These are phyloP conservation scores for Gallinago nigripennis DNA, from an alignment of 2,797 vertebrate genomes.

Conservation along the genomic window DNA sequence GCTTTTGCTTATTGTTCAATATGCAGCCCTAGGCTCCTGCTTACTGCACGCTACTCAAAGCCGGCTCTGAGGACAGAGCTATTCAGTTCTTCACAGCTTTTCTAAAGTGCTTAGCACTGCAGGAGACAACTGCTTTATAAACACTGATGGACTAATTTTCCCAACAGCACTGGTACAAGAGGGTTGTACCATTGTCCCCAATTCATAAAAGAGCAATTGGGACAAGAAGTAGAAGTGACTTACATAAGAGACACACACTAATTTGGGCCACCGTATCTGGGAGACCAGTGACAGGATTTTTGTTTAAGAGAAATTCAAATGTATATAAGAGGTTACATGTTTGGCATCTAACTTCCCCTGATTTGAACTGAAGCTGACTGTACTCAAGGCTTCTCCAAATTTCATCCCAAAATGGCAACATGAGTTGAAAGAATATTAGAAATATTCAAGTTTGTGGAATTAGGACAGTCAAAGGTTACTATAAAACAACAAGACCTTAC, in stretches of 20 bases:
- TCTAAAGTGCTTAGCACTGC: conserved; percentile 29
- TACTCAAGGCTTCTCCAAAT: not conserved
- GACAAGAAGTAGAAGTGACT: not conserved
- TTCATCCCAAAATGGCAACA: not conserved
- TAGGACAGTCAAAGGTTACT: not conserved
- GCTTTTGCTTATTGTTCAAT: not conserved
- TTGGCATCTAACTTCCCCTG: not conserved
- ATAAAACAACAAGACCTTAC: not conserved
- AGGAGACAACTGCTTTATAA: conserved; percentile 31
- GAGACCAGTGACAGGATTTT: not conserved
- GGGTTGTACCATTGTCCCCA: not conserved
- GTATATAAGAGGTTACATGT: not conserved
- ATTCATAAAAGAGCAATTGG: not conserved
- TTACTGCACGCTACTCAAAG: conserved; percentile 14
- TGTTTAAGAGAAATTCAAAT: not conserved
- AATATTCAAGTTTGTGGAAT: not conserved
- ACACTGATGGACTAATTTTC: conserved; percentile 37
- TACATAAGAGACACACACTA: not conserved
- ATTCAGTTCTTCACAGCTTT: conserved; percentile 27
- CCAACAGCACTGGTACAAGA: not conserved
- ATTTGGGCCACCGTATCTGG: not conserved
- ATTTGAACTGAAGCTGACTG: not conserved
- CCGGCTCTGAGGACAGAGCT: conserved; percentile 29
- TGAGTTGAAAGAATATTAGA: not conserved
- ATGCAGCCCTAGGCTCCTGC: not conserved